These are phyloP conservation scores for Coptotermes formosanus DNA, from an alignment of 1,140 invertebrate genomes.

Conservation along the genomic window DNA sequence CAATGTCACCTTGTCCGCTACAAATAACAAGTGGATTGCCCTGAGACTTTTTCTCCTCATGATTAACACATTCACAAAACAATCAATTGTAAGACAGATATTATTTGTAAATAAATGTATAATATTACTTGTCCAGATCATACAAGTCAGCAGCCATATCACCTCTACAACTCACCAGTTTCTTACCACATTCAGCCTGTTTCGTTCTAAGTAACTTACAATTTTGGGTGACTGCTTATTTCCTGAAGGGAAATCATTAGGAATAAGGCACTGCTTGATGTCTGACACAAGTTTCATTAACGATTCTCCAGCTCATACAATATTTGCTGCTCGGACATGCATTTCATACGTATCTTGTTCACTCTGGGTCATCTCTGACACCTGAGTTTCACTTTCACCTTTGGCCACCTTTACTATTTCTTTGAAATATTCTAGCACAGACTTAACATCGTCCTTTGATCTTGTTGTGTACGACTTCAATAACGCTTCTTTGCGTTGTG, in stretches of 20 bases:
- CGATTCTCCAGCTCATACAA: constrained; percentile 68
- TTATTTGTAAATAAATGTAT: constrained; percentile 89
- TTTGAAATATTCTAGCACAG: constrained; percentile 95
- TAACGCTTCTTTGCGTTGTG: constrained; percentile 91
- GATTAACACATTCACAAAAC: background rate
- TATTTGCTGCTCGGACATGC: constrained; percentile 92
- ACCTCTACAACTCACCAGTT: constrained; percentile 86
- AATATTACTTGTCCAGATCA: constrained; percentile 97
- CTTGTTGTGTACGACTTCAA: constrained; percentile 90
- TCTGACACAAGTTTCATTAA: constrained; percentile 95
- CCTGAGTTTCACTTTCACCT: constrained; percentile 88
- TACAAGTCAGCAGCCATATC: constrained; percentile 94
- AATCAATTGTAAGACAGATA: background rate
- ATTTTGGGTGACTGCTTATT: constrained; percentile 91
- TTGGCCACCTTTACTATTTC: constrained; percentile 93
- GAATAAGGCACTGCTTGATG: constrained; percentile 93
- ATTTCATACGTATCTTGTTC: constrained; percentile 96
- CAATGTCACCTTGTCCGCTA: too few species aligned
- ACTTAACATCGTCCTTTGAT: constrained; percentile 93
- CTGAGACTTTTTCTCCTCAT: background rate
- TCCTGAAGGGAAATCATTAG: constrained; percentile 96
- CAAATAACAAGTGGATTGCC: too few species aligned
- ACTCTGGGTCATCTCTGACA: constrained; percentile 83
- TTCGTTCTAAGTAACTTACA: constrained; percentile 85
- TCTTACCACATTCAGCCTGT: constrained; percentile 90